Evolutionary conservation across 2,797 vertebrate genomes (phyloP).

Genomic region (Chrosomus eos): DNA sequence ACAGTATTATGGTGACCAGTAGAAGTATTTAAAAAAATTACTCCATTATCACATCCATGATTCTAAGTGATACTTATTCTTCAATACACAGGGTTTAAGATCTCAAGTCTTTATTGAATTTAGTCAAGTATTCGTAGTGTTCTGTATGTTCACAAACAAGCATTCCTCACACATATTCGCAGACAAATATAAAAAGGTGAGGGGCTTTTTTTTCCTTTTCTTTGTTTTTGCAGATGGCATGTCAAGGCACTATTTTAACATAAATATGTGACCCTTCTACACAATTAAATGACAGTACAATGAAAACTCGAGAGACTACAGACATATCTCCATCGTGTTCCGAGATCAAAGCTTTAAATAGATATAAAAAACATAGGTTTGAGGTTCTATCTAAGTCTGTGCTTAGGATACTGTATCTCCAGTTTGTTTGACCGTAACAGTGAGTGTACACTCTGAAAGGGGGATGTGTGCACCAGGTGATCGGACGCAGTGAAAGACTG

Average conservation of each 20-base stretch:
- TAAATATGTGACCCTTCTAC: constrained; percentile 57
- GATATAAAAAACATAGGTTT: constrained; percentile 46
- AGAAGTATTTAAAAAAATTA: neutral
- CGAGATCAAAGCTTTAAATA: constrained; percentile 56
- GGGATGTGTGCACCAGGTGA: constrained; percentile 29
- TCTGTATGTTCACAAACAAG: constrained; percentile 69
- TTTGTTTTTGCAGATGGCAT: constrained; percentile 56
- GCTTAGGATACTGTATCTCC: constrained; percentile 50
- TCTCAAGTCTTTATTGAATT: constrained; percentile 48
- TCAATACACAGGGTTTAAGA: constrained; percentile 43
- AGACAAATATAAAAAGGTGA: constrained; percentile 67
- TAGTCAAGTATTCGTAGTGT: constrained; percentile 54
- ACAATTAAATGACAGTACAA: constrained; percentile 50
- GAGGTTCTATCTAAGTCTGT: constrained; percentile 60
- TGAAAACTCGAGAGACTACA: constrained; percentile 56
- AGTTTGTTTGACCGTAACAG: constrained; percentile 45
- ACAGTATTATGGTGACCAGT: neutral
- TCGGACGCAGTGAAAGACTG: neutral
- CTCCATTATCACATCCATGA: neutral
- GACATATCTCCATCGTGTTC: constrained; percentile 47
- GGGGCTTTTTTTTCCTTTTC: constrained; percentile 53
- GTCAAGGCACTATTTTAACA: constrained; percentile 77
- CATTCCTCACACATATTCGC: constrained; percentile 65
- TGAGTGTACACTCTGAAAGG: constrained; percentile 32
- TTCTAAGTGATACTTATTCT: constrained; percentile 38